Base-by-base conservation (phyloP, 2,797 vertebrate species). In the Cheirogaleus major region DNA sequence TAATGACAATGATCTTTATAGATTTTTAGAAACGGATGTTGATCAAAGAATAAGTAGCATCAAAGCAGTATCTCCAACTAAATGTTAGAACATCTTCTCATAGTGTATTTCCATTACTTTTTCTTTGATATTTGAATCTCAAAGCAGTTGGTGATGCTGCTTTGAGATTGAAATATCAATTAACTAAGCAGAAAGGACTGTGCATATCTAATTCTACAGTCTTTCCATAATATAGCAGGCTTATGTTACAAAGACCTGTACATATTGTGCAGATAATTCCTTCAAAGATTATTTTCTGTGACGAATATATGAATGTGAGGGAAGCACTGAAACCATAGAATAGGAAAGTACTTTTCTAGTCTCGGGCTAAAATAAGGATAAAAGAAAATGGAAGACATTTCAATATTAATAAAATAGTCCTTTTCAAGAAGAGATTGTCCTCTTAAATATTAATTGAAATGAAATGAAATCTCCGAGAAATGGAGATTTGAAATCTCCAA, bases 361-460 rank as follows among this genome's bases (percentile, higher is more conserved):
- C 22, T 81, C 85, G 70, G 32, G 18, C 13, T 43, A 89, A 89
- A 63, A 52, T 41, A 43, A 95, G 18, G 4, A 48, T 65, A 69
- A 92, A 91, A 86, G 20, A 48, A 92, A 78, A 72, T 55, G 80
- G 41, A 78, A 92, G 52, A 50, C 11, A 91, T 45, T 85, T 70
- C 8, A 76, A 59, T 76, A 72, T 78, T 82, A 93, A 82, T 72
- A 13, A 89, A 87, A 67, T 9, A 45, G 10, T 3, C 15, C 25
- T n/a, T 75, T 81, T 18, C 18, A 22, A 22, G 30, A 76, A 52
- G 27, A 72, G 45, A 67, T n/a, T 73, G 2, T 59, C 4, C 30
- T 67, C 45, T 76, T n/a, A 52, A 92, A 55, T 92, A 87, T 61
- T 83, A 15, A 73, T 92, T 38, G 38, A 38, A 38, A 38, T 38